phyloP scores from a whole-genome alignment of 2,113 vertebrate genomes.

The Crotalus tigris region DNA sequence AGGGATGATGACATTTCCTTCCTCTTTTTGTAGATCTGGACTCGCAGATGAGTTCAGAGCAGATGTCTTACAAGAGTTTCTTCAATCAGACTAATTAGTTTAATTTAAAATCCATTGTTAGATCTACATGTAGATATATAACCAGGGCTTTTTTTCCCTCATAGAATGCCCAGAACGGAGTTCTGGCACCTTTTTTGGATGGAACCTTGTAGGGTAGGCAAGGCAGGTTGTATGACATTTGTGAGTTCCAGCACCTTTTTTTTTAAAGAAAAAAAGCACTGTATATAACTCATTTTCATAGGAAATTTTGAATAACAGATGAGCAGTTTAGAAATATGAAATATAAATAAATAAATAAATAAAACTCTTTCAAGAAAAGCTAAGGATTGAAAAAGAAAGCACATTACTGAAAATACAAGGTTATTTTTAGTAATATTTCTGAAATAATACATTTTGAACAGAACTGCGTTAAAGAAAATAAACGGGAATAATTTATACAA shows the following conservation, averaged over 20 bases:
- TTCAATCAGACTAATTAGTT: constrained; percentile 10
- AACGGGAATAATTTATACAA: background rate
- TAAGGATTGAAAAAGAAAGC: background rate
- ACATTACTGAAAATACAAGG: background rate
- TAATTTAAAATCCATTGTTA: background rate
- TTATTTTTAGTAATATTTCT: background rate
- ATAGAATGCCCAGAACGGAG: no score
- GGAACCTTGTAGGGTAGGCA: no score
- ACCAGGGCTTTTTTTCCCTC: no score
- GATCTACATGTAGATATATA: background rate
- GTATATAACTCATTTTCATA: background rate
- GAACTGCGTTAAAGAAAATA: background rate
- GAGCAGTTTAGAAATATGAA: background rate
- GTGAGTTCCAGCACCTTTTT: no score
- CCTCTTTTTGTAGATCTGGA: constrained; percentile 38
- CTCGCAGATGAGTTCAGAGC: constrained; percentile 23
- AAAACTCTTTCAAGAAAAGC: background rate
- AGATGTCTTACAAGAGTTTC: constrained; percentile 24
- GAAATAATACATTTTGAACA: background rate
- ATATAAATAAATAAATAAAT: background rate
- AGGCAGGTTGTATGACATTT: no score
- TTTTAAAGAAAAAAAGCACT: no score
- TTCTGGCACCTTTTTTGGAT: no score
- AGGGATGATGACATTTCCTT: constrained; percentile 62
- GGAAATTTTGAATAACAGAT: background rate